Evolutionary conservation across 2,797 vertebrate genomes (phyloP).

Genomic region (Syngnathus acus): DNA sequence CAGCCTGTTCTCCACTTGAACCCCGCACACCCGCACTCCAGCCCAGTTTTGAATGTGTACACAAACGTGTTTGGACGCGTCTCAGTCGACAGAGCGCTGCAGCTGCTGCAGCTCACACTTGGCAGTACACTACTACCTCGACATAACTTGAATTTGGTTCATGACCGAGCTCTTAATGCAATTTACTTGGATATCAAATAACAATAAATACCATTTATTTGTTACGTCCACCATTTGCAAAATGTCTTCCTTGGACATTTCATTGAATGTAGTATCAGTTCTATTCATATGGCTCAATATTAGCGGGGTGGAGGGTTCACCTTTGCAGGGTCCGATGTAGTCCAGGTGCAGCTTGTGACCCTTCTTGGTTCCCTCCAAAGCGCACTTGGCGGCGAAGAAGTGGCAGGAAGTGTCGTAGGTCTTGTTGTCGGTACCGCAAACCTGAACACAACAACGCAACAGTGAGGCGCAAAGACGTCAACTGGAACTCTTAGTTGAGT

Average conservation of each 20-base stretch:
- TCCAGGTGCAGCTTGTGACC: constrained; percentile 97
- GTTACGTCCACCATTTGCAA: too few relatives aligned
- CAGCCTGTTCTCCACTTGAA: constrained; percentile 46
- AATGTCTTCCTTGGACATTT: too few relatives aligned
- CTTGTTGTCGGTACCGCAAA: constrained; percentile 97
- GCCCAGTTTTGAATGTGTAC: constrained; percentile 11
- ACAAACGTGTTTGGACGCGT: constrained; percentile 43
- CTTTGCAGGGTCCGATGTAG: constrained; percentile 97
- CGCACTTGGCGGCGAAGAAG: constrained; percentile 96
- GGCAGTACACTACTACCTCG: neutral
- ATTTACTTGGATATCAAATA: too few relatives aligned
- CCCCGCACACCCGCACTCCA: constrained; percentile 42
- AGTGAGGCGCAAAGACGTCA: neutral
- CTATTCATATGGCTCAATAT: neutral
- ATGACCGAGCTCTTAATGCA: too few relatives aligned
- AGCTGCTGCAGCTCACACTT: neutral
- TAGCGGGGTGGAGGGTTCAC: constrained; percentile 61
- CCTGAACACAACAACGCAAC: constrained; percentile 55
- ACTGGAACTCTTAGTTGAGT: too few relatives aligned
- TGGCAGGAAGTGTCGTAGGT: constrained; percentile 95
- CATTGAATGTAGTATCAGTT: too few relatives aligned
- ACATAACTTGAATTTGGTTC: neutral
- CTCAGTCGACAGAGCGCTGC: neutral
- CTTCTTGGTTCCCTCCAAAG: constrained; percentile 98
- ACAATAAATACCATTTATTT: too few relatives aligned